Evolutionary conservation across 2,797 vertebrate species (phyloP).

Genomic region (Kryptopterus vitreolus): DNA sequence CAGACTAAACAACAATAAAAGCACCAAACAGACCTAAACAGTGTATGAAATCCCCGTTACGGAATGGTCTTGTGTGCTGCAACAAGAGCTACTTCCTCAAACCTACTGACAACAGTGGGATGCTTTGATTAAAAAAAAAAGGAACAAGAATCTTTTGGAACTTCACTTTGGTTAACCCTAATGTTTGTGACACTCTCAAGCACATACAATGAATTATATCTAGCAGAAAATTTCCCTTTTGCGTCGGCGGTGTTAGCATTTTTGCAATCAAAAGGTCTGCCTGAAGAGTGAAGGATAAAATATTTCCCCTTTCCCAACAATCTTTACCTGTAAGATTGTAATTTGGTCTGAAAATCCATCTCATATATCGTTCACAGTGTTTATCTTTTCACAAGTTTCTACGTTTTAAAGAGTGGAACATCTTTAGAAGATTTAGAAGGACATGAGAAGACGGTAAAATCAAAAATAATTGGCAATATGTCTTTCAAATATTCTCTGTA

Average conservation of each 20-base stretch:
- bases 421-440: not conserved
- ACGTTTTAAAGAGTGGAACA: not conserved
- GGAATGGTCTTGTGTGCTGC: conserved; percentile 43
- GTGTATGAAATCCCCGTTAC: conserved; percentile 39
- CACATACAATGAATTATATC: conserved; percentile 39
- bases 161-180: conserved; percentile 69
- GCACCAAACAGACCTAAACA: not conserved
- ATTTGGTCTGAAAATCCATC: not conserved
- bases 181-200: conserved; percentile 42
- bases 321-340: not conserved
- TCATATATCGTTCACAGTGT: not conserved
- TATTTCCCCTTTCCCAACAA: not conserved
- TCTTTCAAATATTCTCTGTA: not conserved
- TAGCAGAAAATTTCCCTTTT: conserved; percentile 28
- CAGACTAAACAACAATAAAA: not conserved
- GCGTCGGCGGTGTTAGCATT: not conserved
- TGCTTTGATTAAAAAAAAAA: conserved; percentile 66
- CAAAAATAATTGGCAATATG: not conserved
- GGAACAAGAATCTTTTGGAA: conserved; percentile 69
- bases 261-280: not conserved
- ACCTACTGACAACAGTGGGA: conserved; percentile 58
- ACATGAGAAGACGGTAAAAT: not conserved
- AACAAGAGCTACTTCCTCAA: conserved; percentile 71
- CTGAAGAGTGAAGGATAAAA: not conserved
- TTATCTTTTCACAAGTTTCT: not conserved